A percentile compares a stretch with the other conserved stretches of the same genome.
Evolutionary conservation across 2,797 vertebrate genomes (phyloP).

Genomic region (Phrynocephalus forsythii): DNA sequence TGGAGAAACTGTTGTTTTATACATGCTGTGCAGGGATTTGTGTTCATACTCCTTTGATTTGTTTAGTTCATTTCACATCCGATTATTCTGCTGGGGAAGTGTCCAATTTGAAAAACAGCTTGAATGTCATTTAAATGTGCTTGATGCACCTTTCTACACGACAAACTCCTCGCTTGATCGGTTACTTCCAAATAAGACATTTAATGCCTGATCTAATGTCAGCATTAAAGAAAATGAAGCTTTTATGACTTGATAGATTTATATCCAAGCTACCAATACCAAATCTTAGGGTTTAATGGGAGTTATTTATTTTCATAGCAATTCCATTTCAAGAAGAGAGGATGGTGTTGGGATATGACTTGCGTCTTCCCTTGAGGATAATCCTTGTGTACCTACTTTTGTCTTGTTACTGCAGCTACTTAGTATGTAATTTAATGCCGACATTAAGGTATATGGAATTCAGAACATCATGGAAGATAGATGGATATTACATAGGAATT

Average conservation of each 20-base stretch:
- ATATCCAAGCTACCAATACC: neutral
- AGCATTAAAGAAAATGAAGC: constrained; percentile 12
- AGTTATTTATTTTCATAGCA: neutral
- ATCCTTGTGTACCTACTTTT: neutral
- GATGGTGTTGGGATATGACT: neutral
- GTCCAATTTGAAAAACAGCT: neutral
- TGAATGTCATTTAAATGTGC: constrained; percentile 14
- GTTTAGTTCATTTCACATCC: neutral
- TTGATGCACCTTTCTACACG: constrained; percentile 8
- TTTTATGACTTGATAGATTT: constrained; percentile 22
- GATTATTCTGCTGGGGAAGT: neutral
- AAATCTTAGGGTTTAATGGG: neutral
- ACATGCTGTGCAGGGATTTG: neutral
- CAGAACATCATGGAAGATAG: neutral
- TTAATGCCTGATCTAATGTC: constrained; percentile 6
- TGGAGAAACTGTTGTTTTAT: neutral
- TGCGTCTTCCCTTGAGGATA: constrained; percentile 1
- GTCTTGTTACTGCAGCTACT: neutral
- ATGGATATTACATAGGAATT: neutral
- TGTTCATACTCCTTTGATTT: neutral
- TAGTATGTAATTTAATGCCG: neutral
- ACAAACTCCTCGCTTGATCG: neutral
- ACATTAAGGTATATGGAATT: neutral
- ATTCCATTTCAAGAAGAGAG: neutral
- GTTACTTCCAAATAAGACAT: neutral